Evolutionary conservation across 2,888 invertebrate species (phyloP).

Genomic region (Trissolcus japonicus): DNA sequence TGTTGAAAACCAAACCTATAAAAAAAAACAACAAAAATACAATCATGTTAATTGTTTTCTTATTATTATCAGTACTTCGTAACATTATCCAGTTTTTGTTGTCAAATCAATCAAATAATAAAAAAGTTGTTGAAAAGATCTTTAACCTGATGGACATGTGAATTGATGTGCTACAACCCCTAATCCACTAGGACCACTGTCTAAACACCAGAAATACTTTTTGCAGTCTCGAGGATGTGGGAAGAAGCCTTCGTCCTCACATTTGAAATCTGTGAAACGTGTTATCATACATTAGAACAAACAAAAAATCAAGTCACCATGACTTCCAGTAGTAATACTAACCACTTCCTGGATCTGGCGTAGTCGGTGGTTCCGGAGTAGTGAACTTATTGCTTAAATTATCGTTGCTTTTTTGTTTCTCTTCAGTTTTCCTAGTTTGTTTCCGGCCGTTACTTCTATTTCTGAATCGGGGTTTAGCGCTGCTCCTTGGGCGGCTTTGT

Average conservation of each 20-base stretch:
- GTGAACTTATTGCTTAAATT: conserved; percentile 75
- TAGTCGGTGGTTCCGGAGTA: conserved; percentile 91
- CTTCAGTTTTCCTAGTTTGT: conserved; percentile 57
- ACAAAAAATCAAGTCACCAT: background rate
- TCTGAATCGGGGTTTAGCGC: conserved; percentile 62
- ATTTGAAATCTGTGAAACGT: conserved; percentile 85
- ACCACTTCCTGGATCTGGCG: conserved; percentile 92
- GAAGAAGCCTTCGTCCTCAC: conserved; percentile 95
- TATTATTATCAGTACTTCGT: too few relatives aligned
- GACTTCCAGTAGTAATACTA: background rate
- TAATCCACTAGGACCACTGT: conserved; percentile 90
- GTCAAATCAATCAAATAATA: too few relatives aligned
- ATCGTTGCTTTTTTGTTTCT: conserved; percentile 74
- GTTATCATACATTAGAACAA: conserved; percentile 1
- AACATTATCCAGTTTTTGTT: too few relatives aligned
- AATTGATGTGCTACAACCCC: conserved; percentile 95
- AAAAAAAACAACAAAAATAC: conserved; percentile 33
- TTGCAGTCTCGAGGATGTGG: conserved; percentile 94
- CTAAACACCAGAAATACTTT: conserved; percentile 96
- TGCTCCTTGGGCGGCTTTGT: conserved; percentile 53
- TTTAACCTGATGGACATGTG: conserved; percentile 90
- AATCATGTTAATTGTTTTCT: too few relatives aligned
- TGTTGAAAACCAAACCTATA: conserved; percentile 93
- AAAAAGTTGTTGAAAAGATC: background rate
- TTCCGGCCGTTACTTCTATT: conserved; percentile 67